Base-by-base conservation (phyloP, 2,797 vertebrate genomes). In the Onychomys torridus region DNA sequence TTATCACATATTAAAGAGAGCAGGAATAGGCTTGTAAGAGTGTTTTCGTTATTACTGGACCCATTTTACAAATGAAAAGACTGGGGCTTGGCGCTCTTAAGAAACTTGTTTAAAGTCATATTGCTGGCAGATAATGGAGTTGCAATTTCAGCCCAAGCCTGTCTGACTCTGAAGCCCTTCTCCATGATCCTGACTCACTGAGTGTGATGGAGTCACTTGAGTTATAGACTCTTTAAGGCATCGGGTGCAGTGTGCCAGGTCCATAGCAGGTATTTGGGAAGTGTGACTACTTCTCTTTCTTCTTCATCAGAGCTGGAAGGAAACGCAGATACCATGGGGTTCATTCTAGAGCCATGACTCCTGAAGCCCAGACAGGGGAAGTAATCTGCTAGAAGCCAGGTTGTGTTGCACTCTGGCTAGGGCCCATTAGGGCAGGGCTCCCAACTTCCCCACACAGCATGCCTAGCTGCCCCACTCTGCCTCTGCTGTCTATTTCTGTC, bases 31-130 rank as follows among this genome's bases (percentile, higher is more conserved):
- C 55, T 89, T 86, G 84, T 25, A 52, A 69, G 19, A 55, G 73
- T 6, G 34, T 75, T 96, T 61, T 82, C 16, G 29, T 12, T 63
- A 73, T 96, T 88, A 85, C 40, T 88, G 73, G 73, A 57, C 37
- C 83, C 79, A 90, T 87, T 95, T 89, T 71, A 91, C 32, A 94
- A 43, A 82, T 92, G 90, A 85, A 91, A 96, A 95, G 83, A 90
- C 55, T 37, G 67, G 95, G 77, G 43, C 88, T 63, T 52, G 57
- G 57, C 55, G 21, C 61, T 43, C 29, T 85, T 81, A 87, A 76
- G 86, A 92, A 91, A 93, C n/a, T 67, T 65, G 13, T 32, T 86
- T 63, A 63, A 89, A 69, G 85, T 88, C 77, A 65, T 67, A 79
- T 27, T 75, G 55, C 85, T 65, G 37, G 75, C 61, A 52, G 78